These are phyloP conservation scores for Odontesthes bonariensis DNA, from an alignment of 2,113 vertebrate genomes.

Conservation along the genomic window DNA sequence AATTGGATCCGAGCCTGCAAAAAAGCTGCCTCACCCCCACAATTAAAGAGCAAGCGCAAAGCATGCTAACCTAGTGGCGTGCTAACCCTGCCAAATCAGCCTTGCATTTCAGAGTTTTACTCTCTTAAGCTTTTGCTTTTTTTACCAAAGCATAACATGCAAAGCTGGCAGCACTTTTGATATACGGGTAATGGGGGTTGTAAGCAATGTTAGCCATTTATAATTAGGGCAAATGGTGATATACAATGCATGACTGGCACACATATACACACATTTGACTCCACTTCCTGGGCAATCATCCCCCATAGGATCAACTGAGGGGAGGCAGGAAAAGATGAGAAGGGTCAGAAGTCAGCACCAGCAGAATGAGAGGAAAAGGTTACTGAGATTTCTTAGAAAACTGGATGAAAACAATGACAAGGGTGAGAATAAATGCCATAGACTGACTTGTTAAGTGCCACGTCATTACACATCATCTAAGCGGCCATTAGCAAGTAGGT, in stretches of 20 bases:
- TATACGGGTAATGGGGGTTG: slow-evolving; percentile 42
- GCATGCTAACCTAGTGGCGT: slow-evolving; percentile 68
- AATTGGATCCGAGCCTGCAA: slow-evolving; percentile 23
- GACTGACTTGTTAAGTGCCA: slow-evolving; percentile 41
- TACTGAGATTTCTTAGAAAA: slow-evolving; percentile 60
- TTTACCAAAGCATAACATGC: slow-evolving; percentile 82
- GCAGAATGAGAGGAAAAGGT: slow-evolving; percentile 62
- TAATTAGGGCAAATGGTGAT: slow-evolving; percentile 69
- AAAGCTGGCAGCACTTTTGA: slow-evolving; percentile 79
- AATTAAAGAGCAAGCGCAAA: slow-evolving; percentile 55
- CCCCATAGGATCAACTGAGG: slow-evolving; percentile 94
- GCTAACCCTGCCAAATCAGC: slow-evolving; percentile 50
- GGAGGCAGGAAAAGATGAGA: slow-evolving; percentile 92
- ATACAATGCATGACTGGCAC: slow-evolving; percentile 73
- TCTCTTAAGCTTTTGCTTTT: slow-evolving; percentile 46
- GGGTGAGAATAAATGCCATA: slow-evolving; percentile 41
- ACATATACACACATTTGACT: slow-evolving; percentile 99
- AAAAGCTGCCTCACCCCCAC: slow-evolving; percentile 42
- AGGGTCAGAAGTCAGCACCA: slow-evolving; percentile 83
- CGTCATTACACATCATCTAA: slow-evolving; percentile 39
- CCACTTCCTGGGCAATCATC: slow-evolving; percentile 97
- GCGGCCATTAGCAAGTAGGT: slow-evolving; percentile 42
- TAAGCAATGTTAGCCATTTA: slow-evolving; percentile 75
- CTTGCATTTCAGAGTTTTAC: slow-evolving; percentile 84
- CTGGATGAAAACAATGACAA: slow-evolving; percentile 45